These are phyloP conservation scores for Heliconius ismenius DNA, from an alignment of 2,888 invertebrate species.

Conservation along the genomic window DNA sequence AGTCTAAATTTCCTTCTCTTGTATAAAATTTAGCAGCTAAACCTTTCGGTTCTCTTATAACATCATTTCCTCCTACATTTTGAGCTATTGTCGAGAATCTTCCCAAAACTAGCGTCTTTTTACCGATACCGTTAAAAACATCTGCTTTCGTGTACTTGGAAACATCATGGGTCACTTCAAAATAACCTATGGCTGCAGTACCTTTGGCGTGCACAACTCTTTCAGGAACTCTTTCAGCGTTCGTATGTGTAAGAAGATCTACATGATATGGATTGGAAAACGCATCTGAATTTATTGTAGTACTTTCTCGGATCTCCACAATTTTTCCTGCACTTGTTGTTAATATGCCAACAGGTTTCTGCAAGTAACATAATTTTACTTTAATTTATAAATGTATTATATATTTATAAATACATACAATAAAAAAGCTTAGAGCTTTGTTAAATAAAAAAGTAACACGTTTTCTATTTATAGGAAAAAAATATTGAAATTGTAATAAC, in stretches of 20 bases:
- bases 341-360: conserved; percentile 79
- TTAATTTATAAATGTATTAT: too few relatives aligned
- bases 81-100: conserved; percentile 90
- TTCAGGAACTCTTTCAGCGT: conserved; percentile 94
- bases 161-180: conserved; percentile 91
- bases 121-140: conserved; percentile 87
- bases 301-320: conserved; percentile 84
- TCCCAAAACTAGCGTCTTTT: conserved; percentile 87
- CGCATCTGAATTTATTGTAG: conserved; percentile 87
- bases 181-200: conserved; percentile 90
- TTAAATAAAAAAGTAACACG: too few relatives aligned
- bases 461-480: too few relatives aligned
- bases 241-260: conserved; percentile 84
- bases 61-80: conserved; percentile 91
- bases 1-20: conserved; percentile 92
- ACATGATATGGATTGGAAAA: conserved; percentile 50
- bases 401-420: too few relatives aligned
- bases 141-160: conserved; percentile 87
- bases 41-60: conserved; percentile 91
- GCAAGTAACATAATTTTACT: conserved; percentile 48
- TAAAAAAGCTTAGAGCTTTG: not conserved
- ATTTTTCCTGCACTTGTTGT: conserved; percentile 90
- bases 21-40: conserved; percentile 95
- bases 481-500: too few relatives aligned
- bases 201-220: conserved; percentile 96